Evolutionary conservation across 2,797 vertebrate genomes (phyloP).

Genomic region (Gallinago nigripennis): DNA sequence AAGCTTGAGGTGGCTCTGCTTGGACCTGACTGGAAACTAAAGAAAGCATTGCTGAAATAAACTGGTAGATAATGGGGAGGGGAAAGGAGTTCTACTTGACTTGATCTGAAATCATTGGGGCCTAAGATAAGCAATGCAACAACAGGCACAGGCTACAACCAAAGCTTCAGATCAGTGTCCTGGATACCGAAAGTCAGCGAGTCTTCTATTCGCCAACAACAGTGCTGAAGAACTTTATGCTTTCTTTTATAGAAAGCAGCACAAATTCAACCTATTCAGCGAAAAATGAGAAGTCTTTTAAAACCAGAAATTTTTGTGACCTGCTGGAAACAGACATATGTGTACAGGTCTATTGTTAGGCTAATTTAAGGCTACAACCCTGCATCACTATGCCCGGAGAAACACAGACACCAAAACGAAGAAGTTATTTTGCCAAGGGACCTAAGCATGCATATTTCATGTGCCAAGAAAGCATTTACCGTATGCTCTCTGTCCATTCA

Average conservation of each 20-base stretch:
- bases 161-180: not conserved
- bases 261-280: not conserved
- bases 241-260: not conserved
- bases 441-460: not conserved
- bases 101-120: not conserved
- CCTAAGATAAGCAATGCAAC: not conserved
- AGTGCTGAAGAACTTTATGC: not conserved
- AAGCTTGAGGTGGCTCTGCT: not conserved
- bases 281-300: not conserved
- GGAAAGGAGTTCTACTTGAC: not conserved
- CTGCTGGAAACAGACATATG: not conserved
- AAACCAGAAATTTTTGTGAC: not conserved
- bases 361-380: not conserved
- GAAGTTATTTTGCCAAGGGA: not conserved
- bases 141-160: not conserved
- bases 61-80: fast-evolving
- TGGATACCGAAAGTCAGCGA: not conserved
- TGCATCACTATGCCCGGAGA: not conserved
- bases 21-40: constrained; percentile 44
- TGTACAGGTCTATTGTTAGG: too few species aligned
- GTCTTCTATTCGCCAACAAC: not conserved
- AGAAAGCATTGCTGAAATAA: not conserved
- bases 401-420: not conserved
- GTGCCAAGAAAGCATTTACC: constrained; percentile 14
- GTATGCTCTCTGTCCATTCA: not conserved